Evolutionary conservation across 2,797 vertebrate species (phyloP).

Genomic region (Myotis vivesi): DNA sequence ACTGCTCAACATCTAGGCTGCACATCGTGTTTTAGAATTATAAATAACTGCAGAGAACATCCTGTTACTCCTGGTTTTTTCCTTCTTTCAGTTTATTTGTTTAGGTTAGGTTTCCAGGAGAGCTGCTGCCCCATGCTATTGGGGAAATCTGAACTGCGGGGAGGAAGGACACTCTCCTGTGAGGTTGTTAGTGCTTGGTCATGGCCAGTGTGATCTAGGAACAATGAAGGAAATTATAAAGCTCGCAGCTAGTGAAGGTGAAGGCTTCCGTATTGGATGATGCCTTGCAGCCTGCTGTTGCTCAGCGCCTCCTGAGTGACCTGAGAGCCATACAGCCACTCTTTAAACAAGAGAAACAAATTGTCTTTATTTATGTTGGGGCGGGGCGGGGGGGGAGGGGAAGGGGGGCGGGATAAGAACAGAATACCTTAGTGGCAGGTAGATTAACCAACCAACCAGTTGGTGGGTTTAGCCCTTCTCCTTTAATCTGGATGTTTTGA

Average conservation of each 20-base stretch:
- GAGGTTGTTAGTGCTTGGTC: background rate
- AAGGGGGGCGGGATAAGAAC: background rate
- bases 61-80: background rate
- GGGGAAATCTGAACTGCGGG: background rate
- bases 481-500: background rate
- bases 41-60: background rate
- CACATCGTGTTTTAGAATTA: background rate
- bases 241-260: background rate
- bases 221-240: background rate
- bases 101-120: background rate
- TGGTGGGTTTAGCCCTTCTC: background rate
- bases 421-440: background rate
- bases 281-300: too few relatives aligned
- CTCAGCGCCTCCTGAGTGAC: background rate
- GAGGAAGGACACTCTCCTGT: background rate
- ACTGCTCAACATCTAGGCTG: background rate
- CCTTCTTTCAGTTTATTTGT: background rate
- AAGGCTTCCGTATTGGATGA: background rate
- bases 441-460: background rate
- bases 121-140: background rate
- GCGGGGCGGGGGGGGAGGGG: background rate
- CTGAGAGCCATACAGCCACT: background rate
- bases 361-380: background rate
- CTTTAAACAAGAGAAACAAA: background rate
- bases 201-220: background rate